Evolutionary conservation across 2,113 vertebrate species (phyloP), one percentile per base, ranked within the genome.

Genomic region (Crotalus viridis): DNA sequence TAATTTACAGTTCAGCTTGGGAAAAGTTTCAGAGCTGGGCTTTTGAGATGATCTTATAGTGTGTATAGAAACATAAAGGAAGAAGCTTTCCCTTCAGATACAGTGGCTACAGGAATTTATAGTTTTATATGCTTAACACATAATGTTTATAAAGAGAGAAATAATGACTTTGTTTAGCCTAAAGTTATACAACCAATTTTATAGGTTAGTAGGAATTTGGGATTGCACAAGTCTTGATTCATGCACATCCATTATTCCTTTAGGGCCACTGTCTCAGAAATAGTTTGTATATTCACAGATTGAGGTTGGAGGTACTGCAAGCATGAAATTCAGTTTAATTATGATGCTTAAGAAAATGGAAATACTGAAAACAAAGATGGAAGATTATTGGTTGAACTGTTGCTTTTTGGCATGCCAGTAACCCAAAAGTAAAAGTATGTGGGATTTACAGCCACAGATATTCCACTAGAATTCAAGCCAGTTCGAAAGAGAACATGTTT

Each of bases 391-490:
- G 9, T 48, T 93, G 0, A 94, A 48, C 61, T 91, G n/a, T 85
- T 88, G 85, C 26, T 15, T 95, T 94, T 94, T 94, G 88, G 48
- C 87, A 55, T 91, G 90, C 90, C 48, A 87, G n/a, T 26, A n/a
- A n/a, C 10, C 52, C 94, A 94, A 48, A 95, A 1, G 2, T 61
- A 89, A 48, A 95, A 1, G 1, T 61, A 89, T 61, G n/a, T 52
- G 43, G n/a, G 46, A 48, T 93, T 94, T 95, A 48, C 94, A 43
- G 0, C 59, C 94, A 5, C 28, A 92, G 87, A 51, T 33, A 55
- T 26, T 93, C 95, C 56, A 55, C 89, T 54, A 93, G 85, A 92
- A 97, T 85, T 59, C 81, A n/a, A 93, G 91, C 92, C 86, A 94
- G 61, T 87, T 95, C 94, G 91, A 93, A 97, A 87, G 57, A 55